Base-by-base conservation (phyloP, 1,140 invertebrate species). In the Zaprionus africanus region DNA sequence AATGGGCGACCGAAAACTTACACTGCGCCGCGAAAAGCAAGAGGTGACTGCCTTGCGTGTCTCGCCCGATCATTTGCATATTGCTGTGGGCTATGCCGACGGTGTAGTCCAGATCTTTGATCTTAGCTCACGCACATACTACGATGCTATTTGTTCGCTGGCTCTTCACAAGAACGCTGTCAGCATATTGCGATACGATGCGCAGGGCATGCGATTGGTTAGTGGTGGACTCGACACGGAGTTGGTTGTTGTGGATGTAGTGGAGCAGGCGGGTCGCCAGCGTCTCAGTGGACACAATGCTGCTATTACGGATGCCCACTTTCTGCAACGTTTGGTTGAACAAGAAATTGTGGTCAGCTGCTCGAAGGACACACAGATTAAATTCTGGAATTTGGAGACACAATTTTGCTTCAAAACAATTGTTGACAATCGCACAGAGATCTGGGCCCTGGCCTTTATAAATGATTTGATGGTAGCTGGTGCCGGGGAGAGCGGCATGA, bases 391-490 rank as follows among this genome's bases (percentile, higher is more conserved):
- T 94, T 93, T 99, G 62, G 96, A 97, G 74, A 99, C 97, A 24
- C 96, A 98, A 84, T 97, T 98, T 90, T 99, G 99, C 93, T 99
- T 99, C 84, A 97, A 97, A 92, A 99, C 99, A 9, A 93, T 99
- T 19, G 95, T 96, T 53, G 96, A 96, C 62, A 96, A 97, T 93
- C 94, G 95, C 90, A 95, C 96, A 71, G 96, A 97, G 93, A 96
- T 99, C 28, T 99, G 98, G 96, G 94, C 95, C n/a, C 92, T 99
- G 31, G 90, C 97, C 24, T 96, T 96, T 90, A 93, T 97, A 77
- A 97, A 97, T 78, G 94, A 95, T 73, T 96, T 97, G 88, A 94
- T 99, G 70, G 95, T 99, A 22, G 97, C 97, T 43, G 98, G 98
- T 12, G 96, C 95, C 70, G 95, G 95, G 71, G 98, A 99, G 90